Conservation (phyloP, 2,113 vertebrate species). For the Nycticebus coucang region DNA sequence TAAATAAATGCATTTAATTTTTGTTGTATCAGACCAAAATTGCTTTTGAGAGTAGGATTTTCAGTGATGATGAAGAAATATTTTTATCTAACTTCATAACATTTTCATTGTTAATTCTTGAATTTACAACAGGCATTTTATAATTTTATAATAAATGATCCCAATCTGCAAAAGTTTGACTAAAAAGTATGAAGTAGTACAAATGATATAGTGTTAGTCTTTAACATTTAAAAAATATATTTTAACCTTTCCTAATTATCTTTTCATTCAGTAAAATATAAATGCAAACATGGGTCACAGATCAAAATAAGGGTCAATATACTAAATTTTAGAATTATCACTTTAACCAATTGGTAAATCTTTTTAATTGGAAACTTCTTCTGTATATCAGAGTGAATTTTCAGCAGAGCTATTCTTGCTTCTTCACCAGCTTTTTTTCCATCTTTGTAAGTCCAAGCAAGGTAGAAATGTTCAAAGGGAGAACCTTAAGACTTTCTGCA, state of each 20-base stretch:
- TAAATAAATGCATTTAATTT: not conserved
- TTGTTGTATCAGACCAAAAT: not conserved
- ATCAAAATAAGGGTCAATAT: not conserved
- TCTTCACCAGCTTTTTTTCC: not conserved
- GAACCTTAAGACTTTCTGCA: not conserved
- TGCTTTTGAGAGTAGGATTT: not conserved
- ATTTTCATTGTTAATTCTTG: not conserved
- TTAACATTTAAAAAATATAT: not conserved
- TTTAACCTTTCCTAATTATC: not conserved
- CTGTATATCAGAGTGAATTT: not conserved
- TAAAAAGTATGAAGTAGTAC: not conserved
- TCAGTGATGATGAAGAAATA: not conserved
- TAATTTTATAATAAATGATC: not conserved
- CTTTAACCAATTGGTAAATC: not conserved
- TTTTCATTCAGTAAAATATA: not conserved
- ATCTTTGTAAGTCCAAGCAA: conserved; percentile 8
- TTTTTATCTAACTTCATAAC: not conserved
- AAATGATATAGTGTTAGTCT: not conserved
- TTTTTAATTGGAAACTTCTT: not conserved
- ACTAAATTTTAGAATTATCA: not conserved
- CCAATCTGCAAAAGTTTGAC: not conserved
- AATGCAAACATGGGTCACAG: not conserved
- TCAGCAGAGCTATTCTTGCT: not conserved
- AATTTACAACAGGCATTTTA: not conserved
- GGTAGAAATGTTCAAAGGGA: conserved; percentile 22